Conservation (phyloP, 2,113 vertebrate species). For the Dasyprocta punctata region DNA sequence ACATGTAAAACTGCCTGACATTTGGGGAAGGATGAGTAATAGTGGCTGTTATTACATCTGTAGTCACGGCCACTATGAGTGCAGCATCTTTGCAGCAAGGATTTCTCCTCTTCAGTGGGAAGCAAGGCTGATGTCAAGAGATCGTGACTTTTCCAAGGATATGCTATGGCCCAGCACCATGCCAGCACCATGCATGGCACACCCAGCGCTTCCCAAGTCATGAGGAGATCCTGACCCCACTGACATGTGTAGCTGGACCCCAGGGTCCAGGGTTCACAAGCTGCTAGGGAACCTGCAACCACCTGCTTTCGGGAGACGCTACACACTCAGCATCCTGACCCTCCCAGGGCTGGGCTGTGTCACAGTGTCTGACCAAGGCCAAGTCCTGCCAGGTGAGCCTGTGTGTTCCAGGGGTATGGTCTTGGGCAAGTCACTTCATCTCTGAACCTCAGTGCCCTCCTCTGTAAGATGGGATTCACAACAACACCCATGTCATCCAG, state of each 20-base stretch:
- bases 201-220: not conserved
- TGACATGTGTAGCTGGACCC: not conserved
- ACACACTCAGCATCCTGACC: not conserved
- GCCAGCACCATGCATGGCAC: rapidly evolving
- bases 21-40: not conserved
- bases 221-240: not conserved
- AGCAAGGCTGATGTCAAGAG: not conserved
- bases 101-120: not conserved
- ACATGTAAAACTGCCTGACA: not conserved
- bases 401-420: not conserved
- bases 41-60: rapidly evolving
- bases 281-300: not conserved
- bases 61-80: not conserved
- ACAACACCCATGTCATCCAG: not conserved
- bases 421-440: not conserved
- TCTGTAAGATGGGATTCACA: not conserved
- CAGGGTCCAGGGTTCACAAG: not conserved
- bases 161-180: not conserved
- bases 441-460: not conserved
- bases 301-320: not conserved
- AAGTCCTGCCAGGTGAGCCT: not conserved
- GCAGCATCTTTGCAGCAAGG: rapidly evolving
- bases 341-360: not conserved
- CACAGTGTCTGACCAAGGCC: not conserved
- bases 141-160: not conserved